Evolutionary conservation across 1,140 invertebrate genomes (phyloP).

Genomic region (Muscidifurax raptorellus): DNA sequence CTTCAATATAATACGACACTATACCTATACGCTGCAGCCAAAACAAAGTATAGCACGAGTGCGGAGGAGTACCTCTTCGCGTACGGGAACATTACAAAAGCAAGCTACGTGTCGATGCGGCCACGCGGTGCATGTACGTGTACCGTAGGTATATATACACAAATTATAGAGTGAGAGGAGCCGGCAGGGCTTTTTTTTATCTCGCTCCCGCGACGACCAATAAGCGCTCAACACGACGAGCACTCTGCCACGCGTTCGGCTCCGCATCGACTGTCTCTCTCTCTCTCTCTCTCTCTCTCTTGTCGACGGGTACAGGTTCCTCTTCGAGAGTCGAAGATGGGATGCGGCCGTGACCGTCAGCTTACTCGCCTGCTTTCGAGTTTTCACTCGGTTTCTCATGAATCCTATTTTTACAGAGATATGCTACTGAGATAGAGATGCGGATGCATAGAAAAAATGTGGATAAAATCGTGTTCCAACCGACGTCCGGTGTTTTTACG

Average conservation of each 20-base stretch:
- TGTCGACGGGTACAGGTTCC: neutral
- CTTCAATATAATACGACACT: no score
- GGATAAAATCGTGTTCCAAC: no score
- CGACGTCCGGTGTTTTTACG: no score
- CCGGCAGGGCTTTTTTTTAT: neutral
- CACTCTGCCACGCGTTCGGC: conserved; percentile 65
- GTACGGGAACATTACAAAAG: neutral
- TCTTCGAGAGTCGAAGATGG: neutral
- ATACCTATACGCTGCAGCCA: no score
- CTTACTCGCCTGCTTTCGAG: neutral
- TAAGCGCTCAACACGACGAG: conserved; percentile 73
- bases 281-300: no score
- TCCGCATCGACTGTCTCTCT: neutral
- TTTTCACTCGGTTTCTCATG: no score
- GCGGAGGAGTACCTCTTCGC: neutral
- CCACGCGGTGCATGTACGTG: neutral
- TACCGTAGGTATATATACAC: neutral
- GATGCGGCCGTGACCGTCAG: neutral
- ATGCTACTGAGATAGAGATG: no score
- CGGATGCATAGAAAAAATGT: no score
- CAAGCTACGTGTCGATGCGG: neutral
- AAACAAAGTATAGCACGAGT: neutral
- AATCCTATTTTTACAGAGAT: no score
- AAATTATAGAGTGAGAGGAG: neutral
- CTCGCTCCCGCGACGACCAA: conserved; percentile 63